phyloP scores from a whole-genome alignment of 2,113 vertebrate genomes.

The Sus scrofa region DNA sequence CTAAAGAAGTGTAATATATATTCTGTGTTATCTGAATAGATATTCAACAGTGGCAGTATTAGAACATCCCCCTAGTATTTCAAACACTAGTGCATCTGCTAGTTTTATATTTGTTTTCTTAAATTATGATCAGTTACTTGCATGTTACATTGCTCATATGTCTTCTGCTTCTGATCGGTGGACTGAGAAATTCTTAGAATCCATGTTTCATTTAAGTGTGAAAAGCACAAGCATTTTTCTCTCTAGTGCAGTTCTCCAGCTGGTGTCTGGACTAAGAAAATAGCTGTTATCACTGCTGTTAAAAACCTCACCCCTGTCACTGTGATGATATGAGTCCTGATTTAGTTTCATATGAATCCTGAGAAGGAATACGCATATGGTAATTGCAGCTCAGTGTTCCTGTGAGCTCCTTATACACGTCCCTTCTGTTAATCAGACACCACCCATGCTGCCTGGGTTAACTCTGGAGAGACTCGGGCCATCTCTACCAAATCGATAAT shows the following conservation, averaged over 20 bases:
- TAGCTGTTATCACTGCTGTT: not conserved
- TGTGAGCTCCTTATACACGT: not conserved
- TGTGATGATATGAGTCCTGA: not conserved
- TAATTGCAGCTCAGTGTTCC: not conserved
- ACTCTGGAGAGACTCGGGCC: not conserved
- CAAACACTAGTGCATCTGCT: not conserved
- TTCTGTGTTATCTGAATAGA: not conserved
- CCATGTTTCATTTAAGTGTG: not conserved
- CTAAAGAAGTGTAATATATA: not conserved
- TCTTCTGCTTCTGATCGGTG: not conserved
- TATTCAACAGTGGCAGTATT: not conserved
- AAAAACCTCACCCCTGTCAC: not conserved
- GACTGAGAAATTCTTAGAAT: not conserved
- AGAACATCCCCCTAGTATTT: not conserved
- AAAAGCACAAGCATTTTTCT: not conserved
- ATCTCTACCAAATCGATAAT: conserved; percentile 52
- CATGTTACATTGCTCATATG: not conserved
- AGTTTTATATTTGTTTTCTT: not conserved
- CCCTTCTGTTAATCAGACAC: not conserved
- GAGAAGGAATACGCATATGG: not conserved
- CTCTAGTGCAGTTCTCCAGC: not conserved
- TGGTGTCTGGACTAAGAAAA: not conserved
- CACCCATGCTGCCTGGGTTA: not conserved
- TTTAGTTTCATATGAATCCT: not conserved
- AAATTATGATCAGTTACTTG: not conserved